A percentile compares a stretch with the other conserved stretches of the same genome.
These are phyloP conservation scores for Zaprionus kolodkinae DNA, from an alignment of 1,140 invertebrate species.

Conservation along the genomic window DNA sequence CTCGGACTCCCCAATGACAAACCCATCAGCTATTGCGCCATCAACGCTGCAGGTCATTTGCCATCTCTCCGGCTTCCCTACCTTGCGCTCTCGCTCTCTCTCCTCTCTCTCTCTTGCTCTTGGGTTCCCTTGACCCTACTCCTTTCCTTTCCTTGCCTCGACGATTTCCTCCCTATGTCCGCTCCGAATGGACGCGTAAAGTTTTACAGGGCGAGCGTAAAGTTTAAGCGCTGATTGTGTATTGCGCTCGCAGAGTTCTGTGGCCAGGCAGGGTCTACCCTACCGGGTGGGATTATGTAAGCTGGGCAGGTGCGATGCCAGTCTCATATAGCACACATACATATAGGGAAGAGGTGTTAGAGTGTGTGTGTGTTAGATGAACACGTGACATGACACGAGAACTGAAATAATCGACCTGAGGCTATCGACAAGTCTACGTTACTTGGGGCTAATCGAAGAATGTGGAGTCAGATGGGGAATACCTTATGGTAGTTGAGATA, in stretches of 20 bases:
- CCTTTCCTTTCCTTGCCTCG: not conserved
- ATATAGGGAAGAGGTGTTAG: not conserved
- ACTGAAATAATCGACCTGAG: slow-evolving; percentile 14
- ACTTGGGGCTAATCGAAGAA: slow-evolving; percentile 10
- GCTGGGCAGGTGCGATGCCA: slow-evolving; percentile 44
- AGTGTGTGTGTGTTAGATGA: not conserved
- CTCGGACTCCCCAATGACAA: slow-evolving; percentile 8
- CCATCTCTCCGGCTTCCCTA: slow-evolving; percentile 12
- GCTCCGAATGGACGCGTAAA: slow-evolving; percentile 56
- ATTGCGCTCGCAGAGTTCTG: slow-evolving; percentile 25
- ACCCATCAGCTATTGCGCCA: slow-evolving; percentile 16
- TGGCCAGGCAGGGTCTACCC: slow-evolving; percentile 17
- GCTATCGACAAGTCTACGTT: not conserved
- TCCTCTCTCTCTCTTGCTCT: slow-evolving; percentile 5
- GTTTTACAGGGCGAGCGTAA: slow-evolving; percentile 75
- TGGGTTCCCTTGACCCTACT: not conserved
- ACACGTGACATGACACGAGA: slow-evolving; percentile 22
- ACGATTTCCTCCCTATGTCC: not conserved
- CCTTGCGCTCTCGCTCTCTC: not conserved
- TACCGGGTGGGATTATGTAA: slow-evolving; percentile 52
- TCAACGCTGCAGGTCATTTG: slow-evolving; percentile 66
- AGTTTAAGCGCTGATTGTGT: slow-evolving; percentile 72
- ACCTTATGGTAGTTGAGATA: too few relatives aligned
- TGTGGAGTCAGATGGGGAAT: not conserved
- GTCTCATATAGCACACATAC: slow-evolving; percentile 12